Percentiles rank a stretch among this genome's conserved stretches.
phyloP scores from a whole-genome alignment of 2,888 invertebrate genomes.

The Folsomia manolachei region DNA sequence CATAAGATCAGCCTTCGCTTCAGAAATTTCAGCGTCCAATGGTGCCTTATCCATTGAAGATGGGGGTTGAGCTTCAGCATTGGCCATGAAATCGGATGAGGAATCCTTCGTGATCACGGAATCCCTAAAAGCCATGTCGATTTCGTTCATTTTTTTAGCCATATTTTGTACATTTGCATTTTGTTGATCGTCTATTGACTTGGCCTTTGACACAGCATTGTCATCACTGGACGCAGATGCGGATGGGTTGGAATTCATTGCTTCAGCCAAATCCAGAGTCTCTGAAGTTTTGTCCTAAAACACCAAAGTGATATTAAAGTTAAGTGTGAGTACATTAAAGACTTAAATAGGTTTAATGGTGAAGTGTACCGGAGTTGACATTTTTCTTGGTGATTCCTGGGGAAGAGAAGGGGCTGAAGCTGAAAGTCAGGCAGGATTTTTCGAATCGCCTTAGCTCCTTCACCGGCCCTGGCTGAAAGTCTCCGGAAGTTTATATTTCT shows the following conservation, averaged over 20 bases:
- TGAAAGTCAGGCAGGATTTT: too few species aligned
- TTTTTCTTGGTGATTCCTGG: too few species aligned
- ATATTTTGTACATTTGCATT: slow-evolving; percentile 5
- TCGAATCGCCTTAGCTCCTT: too few species aligned
- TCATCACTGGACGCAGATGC: neutral
- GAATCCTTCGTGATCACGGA: slow-evolving; percentile 29
- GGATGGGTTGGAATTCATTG: neutral
- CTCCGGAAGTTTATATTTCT: too few species aligned
- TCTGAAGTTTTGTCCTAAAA: slow-evolving; percentile 34
- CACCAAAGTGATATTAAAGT: too few species aligned
- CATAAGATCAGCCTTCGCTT: neutral
- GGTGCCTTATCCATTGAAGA: too few species aligned
- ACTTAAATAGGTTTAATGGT: too few species aligned
- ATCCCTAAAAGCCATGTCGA: slow-evolving; percentile 16
- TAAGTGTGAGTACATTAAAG: too few species aligned
- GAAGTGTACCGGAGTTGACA: too few species aligned
- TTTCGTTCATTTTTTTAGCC: neutral
- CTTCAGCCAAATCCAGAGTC: slow-evolving; percentile 30
- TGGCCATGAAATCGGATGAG: slow-evolving; percentile 28
- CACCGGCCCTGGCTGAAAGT: too few species aligned
- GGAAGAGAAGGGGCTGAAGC: too few species aligned
- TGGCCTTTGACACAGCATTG: neutral
- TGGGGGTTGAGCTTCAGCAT: neutral
- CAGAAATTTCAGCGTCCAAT: neutral
- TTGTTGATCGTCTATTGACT: neutral